phyloP scores from a whole-genome alignment of 2,113 vertebrate genomes.

The Siniperca knerii region DNA sequence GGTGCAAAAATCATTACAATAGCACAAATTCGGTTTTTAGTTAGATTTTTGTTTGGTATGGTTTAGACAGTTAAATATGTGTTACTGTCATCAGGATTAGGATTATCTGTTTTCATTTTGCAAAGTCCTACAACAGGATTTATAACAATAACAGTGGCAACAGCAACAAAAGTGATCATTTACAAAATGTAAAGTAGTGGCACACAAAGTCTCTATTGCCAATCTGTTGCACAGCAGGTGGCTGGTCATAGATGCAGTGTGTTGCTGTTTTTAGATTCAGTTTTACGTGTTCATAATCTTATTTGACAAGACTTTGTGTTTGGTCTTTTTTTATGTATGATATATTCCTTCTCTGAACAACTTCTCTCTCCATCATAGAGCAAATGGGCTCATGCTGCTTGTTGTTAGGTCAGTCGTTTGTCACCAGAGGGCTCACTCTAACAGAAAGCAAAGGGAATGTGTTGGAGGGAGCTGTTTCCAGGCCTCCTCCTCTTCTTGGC shows the following conservation, averaged over 20 bases:
- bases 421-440: conserved; percentile 58
- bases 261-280: background rate
- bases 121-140: background rate
- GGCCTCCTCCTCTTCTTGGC: background rate
- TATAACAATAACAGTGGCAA: background rate
- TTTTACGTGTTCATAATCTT: background rate
- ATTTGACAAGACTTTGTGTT: background rate
- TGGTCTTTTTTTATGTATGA: background rate
- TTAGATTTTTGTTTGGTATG: background rate
- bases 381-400: background rate
- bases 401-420: conserved; percentile 12
- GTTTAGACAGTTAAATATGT: background rate
- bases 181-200: background rate
- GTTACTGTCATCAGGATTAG: background rate
- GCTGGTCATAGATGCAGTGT: background rate
- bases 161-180: background rate
- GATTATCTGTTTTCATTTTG: background rate
- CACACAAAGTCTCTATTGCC: background rate
- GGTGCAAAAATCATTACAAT: background rate
- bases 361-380: background rate
- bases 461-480: background rate
- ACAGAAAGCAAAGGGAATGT: background rate
- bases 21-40: background rate
- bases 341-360: background rate
- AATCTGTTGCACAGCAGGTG: background rate